Percentiles rank a stretch among this genome's conserved stretches.
Evolutionary conservation across 2,888 invertebrate species (phyloP).

Genomic region (Rhynchonema sp.): DNA sequence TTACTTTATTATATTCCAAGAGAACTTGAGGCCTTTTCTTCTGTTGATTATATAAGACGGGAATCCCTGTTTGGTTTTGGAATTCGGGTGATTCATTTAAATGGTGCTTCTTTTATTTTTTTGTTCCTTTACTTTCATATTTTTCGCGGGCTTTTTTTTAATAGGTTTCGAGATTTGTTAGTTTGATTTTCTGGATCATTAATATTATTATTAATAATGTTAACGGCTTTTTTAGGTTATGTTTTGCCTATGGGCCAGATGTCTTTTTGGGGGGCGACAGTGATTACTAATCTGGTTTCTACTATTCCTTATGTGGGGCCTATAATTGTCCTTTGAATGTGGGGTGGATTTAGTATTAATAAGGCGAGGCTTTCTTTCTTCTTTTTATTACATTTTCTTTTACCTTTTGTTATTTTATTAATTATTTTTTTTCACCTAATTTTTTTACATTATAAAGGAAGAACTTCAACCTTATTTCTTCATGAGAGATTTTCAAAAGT

Average conservation of each 20-base stretch:
- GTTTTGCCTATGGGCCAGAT: conserved; percentile 59
- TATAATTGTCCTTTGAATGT: conserved; percentile 43
- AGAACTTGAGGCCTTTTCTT: conserved; percentile 23
- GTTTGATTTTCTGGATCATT: conserved; percentile 48
- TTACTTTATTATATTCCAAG: conserved; percentile 25
- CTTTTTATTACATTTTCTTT: conserved; percentile 50
- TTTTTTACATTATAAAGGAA: conserved; percentile 25
- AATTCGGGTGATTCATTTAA: conserved; percentile 14
- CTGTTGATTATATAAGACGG: conserved; percentile 26
- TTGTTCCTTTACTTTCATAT: conserved; percentile 12
- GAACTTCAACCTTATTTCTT: conserved; percentile 11
- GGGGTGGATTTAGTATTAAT: conserved; percentile 54
- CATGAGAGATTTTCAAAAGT: conserved; percentile 9
- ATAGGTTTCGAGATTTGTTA: conserved; percentile 34
- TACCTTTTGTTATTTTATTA: conserved; percentile 46
- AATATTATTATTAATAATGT: conserved; percentile 48
- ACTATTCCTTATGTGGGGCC: conserved; percentile 49
- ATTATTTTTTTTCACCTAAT: conserved; percentile 18
- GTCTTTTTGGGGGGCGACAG: conserved; percentile 58
- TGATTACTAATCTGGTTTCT: conserved; percentile 54
- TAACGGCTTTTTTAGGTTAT: conserved; percentile 55
- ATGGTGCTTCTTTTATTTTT: conserved; percentile 16
- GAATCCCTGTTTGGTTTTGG: conserved; percentile 22
- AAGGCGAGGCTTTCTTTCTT: conserved; percentile 56
- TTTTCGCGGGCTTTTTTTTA: conserved; percentile 31